These are phyloP conservation scores for Maconellicoccus hirsutus DNA, from an alignment of 1,140 invertebrate species.

Conservation along the genomic window DNA sequence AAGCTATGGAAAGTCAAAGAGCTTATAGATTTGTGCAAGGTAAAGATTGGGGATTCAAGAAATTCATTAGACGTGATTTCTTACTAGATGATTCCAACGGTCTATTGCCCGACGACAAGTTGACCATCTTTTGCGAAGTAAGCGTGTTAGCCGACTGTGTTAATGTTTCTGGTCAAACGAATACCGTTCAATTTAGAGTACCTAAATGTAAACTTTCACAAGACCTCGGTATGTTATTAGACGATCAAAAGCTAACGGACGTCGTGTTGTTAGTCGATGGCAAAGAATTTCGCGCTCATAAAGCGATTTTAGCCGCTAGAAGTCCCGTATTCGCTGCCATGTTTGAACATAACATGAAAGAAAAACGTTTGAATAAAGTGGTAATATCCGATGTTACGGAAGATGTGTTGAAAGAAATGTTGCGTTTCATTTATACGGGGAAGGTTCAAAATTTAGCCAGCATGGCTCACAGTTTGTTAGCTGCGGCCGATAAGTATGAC, in stretches of 20 bases:
- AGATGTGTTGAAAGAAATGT: not conserved
- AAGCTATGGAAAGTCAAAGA: constrained; percentile 61
- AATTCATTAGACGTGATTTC: constrained; percentile 54
- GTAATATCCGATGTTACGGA: not conserved
- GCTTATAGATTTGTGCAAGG: constrained; percentile 46
- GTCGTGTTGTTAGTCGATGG: not conserved
- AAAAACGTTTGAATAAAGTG: not conserved
- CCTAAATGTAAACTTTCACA: constrained; percentile 1
- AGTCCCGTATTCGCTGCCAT: constrained; percentile 12
- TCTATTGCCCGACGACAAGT: constrained; percentile 49
- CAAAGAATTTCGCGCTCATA: not conserved
- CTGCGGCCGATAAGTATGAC: constrained; percentile 12
- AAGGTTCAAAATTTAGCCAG: not conserved
- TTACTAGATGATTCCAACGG: constrained; percentile 55
- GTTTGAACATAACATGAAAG: constrained; percentile 15
- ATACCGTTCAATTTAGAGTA: not conserved
- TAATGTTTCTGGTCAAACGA: constrained; percentile 41
- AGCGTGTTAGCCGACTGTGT: constrained; percentile 50
- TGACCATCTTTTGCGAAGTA: constrained; percentile 57
- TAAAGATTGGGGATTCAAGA: constrained; percentile 62
- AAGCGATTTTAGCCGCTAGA: not conserved
- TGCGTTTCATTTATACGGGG: constrained; percentile 2
- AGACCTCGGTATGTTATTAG: not conserved
- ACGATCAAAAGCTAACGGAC: not conserved
- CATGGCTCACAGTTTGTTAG: not conserved